Conservation (phyloP, 2,797 vertebrate genomes). For the Limnodromus scolopaceus region DNA sequence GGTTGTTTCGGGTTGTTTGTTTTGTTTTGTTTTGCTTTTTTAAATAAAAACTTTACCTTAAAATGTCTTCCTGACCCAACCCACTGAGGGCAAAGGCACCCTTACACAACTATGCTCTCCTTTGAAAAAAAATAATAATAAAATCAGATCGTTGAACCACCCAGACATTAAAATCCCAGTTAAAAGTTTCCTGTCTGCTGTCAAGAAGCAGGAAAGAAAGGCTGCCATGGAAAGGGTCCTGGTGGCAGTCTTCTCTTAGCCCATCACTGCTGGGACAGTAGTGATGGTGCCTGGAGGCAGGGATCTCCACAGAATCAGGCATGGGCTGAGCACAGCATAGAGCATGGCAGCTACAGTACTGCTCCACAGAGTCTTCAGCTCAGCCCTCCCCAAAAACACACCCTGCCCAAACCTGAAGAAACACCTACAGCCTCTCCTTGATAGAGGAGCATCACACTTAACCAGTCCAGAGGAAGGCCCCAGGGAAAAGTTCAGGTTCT, state of each 20-base stretch:
- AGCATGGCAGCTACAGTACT: not conserved
- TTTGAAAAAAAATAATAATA: not conserved
- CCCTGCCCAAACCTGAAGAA: not conserved
- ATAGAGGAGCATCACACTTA: accelerated
- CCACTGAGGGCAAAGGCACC: not conserved
- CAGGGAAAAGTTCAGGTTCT: not conserved
- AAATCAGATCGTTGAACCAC: not conserved
- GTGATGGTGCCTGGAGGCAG: no score
- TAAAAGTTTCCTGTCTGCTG: not conserved
- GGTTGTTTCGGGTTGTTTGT: not conserved
- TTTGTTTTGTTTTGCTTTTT: not conserved
- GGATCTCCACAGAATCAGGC: not conserved
- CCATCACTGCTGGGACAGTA: accelerated
- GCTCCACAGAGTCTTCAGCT: not conserved
- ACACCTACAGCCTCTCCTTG: not conserved
- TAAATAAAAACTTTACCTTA: not conserved
- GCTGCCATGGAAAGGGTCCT: not conserved
- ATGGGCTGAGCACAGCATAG: not conserved
- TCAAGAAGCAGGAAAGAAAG: not conserved
- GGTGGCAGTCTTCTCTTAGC: no score
- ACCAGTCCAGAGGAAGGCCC: not conserved
- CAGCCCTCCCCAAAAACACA: accelerated
- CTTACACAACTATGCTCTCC: not conserved
- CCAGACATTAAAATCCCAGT: not conserved
- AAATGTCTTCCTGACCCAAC: not conserved